phyloP scores from a whole-genome alignment of 2,113 vertebrate genomes.

The Eupsittula cactorum region DNA sequence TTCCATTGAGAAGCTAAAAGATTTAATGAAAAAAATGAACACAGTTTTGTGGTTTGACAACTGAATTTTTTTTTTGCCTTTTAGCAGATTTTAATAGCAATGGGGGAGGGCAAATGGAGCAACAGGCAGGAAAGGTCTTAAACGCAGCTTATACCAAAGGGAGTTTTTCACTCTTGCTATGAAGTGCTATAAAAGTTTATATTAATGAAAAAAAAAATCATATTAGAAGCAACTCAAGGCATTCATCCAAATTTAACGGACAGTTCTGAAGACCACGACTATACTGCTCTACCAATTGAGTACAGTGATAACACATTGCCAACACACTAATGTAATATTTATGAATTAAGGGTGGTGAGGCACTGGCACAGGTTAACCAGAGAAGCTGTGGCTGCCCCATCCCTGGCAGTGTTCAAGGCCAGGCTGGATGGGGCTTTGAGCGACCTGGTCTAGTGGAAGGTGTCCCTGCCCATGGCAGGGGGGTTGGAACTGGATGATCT shows the following conservation, averaged over 20 bases:
- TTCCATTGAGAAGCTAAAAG: neutral
- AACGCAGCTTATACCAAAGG: neutral
- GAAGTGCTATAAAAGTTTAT: neutral
- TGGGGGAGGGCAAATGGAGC: neutral
- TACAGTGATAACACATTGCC: neutral
- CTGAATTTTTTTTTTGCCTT: neutral
- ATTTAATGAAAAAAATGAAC: neutral
- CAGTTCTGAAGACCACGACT: neutral
- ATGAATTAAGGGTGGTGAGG: neutral
- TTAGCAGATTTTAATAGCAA: neutral
- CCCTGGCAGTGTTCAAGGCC: neutral
- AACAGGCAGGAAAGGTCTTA: neutral
- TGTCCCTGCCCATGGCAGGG: neutral
- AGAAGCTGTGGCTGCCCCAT: neutral
- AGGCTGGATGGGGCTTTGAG: neutral
- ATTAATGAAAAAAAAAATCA: neutral
- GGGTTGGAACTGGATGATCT: neutral
- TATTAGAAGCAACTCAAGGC: neutral
- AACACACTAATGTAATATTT: neutral
- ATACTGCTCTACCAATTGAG: neutral
- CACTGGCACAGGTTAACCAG: neutral
- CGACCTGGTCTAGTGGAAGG: neutral
- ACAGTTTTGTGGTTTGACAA: neutral
- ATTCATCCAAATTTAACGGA: neutral
- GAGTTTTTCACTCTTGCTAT: neutral